Evolutionary conservation across 2,888 invertebrate species (phyloP).

Genomic region (Celastrina argiolus): DNA sequence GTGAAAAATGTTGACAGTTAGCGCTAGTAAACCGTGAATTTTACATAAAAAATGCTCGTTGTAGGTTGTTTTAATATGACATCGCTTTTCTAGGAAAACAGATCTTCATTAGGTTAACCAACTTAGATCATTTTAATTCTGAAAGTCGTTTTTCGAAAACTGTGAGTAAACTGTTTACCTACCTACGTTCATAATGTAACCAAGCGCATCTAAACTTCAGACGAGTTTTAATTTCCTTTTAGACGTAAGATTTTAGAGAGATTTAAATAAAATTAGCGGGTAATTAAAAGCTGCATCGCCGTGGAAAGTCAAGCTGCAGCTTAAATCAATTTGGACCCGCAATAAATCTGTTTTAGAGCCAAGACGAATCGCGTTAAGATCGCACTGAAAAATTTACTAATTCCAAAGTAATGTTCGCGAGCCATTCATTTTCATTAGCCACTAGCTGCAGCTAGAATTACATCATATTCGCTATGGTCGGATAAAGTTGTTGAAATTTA

Average conservation of each 20-base stretch:
- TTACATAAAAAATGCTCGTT: too few species aligned
- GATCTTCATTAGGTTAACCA: too few species aligned
- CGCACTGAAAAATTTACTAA: constrained; percentile 68
- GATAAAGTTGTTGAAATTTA: too few species aligned
- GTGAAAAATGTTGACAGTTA: too few species aligned
- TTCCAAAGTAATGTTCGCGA: constrained; percentile 52
- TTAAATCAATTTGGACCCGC: constrained; percentile 49
- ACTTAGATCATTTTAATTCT: too few species aligned
- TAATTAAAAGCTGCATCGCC: constrained; percentile 30
- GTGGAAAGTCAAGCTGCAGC: constrained; percentile 34
- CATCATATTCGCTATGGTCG: not conserved
- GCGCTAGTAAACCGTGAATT: too few species aligned
- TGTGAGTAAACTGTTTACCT: not conserved
- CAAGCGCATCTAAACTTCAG: constrained; percentile 7
- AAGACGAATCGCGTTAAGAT: constrained; percentile 59
- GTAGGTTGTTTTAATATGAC: too few species aligned
- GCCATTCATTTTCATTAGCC: constrained; percentile 72
- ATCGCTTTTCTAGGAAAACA: too few species aligned
- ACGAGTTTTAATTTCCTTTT: constrained; percentile 2
- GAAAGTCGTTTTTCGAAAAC: not conserved
- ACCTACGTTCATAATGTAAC: not conserved
- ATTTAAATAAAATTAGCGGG: constrained; percentile 14
- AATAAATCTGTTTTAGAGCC: constrained; percentile 57
- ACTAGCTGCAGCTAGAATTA: constrained; percentile 55
- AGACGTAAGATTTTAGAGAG: constrained; percentile 2